phyloP scores from a whole-genome alignment of 2,113 vertebrate species.

The Neoarius graeffei region DNA sequence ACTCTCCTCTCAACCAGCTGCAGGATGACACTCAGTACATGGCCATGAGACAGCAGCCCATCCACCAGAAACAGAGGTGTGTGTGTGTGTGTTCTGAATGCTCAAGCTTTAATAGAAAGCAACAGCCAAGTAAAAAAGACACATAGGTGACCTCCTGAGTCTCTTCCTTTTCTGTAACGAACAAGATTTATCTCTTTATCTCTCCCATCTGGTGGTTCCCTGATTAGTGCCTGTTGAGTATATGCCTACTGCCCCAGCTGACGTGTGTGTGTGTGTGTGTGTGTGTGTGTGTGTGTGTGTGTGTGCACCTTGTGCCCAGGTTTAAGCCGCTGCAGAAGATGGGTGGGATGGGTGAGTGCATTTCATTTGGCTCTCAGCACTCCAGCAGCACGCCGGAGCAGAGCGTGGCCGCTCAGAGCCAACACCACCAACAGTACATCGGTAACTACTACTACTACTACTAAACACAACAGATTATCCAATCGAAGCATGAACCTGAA shows the following conservation, averaged over 20 bases:
- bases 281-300: not conserved
- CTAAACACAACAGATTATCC: not conserved
- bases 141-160: not conserved
- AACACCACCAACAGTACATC: constrained; percentile 97
- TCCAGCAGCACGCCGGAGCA: constrained; percentile 83
- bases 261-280: constrained; percentile 5
- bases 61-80: constrained; percentile 91
- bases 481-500: not conserved
- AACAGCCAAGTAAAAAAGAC: not conserved
- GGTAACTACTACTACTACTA: constrained; percentile 57
- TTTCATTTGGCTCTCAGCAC: constrained; percentile 79
- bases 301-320: constrained; percentile 61
- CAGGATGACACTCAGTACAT: constrained; percentile 96
- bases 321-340: constrained; percentile 92
- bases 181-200: not conserved
- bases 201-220: not conserved
- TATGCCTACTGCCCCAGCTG: constrained; percentile 14
- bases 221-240: not conserved
- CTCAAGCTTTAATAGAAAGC: not conserved
- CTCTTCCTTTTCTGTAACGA: not conserved
- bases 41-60: constrained; percentile 96
- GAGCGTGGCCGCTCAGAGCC: constrained; percentile 87
- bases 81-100: not conserved
- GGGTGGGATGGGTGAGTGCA: constrained; percentile 81
- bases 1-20: constrained; percentile 90